Evolutionary conservation across 2,113 vertebrate species (phyloP).

Genomic region (Neomonachus schauinslandi): DNA sequence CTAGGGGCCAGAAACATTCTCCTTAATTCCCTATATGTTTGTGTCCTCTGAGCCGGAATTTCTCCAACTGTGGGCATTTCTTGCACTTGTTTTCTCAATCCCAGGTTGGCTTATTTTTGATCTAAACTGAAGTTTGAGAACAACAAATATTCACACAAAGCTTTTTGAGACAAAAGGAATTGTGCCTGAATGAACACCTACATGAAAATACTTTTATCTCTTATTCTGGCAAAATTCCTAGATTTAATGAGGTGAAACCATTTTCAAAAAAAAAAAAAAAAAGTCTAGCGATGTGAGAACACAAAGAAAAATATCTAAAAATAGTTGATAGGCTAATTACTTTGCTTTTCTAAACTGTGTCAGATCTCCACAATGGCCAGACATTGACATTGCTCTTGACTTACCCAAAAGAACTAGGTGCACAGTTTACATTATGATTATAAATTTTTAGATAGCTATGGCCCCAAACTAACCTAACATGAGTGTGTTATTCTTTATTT

Average conservation of each 20-base stretch:
- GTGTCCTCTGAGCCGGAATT: not conserved
- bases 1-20: not conserved
- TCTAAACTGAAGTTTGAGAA: slow-evolving; percentile 42
- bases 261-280: not conserved
- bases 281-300: not conserved
- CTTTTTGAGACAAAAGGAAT: slow-evolving; percentile 37
- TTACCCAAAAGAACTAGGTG: not conserved
- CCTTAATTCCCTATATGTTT: not conserved
- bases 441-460: not conserved
- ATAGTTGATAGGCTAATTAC: not conserved
- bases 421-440: not conserved
- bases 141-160: slow-evolving; percentile 2
- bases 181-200: slow-evolving; percentile 21
- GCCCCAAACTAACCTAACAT: not conserved
- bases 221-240: slow-evolving; percentile 48
- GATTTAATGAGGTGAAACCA: slow-evolving; percentile 32
- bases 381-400: not conserved
- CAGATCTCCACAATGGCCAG: not conserved
- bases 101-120: not conserved
- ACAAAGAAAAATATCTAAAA: slow-evolving; percentile 45
- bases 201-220: slow-evolving; percentile 14
- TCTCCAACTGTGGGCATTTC: not conserved
- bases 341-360: not conserved
- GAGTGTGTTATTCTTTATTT: not conserved
- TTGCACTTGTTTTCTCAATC: slow-evolving; percentile 21